Conservation (phyloP, 1,140 invertebrate species). For the Semibalanus balanoides region DNA sequence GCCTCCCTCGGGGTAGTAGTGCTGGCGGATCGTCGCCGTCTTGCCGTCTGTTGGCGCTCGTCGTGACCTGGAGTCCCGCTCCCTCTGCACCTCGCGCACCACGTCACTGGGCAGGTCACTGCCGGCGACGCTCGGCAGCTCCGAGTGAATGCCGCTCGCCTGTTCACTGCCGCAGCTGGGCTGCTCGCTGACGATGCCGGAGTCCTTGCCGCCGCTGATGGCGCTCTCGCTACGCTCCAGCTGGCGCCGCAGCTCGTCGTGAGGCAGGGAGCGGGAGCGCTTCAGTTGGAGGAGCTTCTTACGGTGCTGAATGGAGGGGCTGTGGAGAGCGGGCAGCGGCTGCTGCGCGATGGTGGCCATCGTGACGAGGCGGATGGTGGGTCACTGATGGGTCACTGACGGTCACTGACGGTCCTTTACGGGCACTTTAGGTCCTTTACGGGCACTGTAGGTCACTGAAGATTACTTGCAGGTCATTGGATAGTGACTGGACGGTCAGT, state of each 20-base stretch:
- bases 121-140: background rate
- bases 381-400: too few species aligned
- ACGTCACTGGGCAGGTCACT: background rate
- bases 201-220: constrained; percentile 1
- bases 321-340: background rate
- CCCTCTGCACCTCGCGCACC: background rate
- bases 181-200: background rate
- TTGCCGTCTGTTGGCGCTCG: background rate
- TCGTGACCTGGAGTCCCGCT: background rate
- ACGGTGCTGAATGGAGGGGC: background rate
- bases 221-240: background rate
- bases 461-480: background rate
- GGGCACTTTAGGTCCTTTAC: background rate
- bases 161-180: background rate
- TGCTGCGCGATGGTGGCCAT: background rate
- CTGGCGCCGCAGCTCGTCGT: background rate
- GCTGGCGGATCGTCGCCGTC: constrained; percentile 43
- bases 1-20: constrained; percentile 60
- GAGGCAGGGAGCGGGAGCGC: background rate
- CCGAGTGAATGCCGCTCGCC: background rate
- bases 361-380: background rate
- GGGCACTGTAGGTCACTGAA: background rate
- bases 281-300: background rate
- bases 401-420: background rate
- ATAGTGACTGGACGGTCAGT: too few species aligned